Evolutionary conservation across 2,797 vertebrate species (phyloP), one percentile per base, ranked within the genome.

Genomic region (Leucoraja ocellata): DNA sequence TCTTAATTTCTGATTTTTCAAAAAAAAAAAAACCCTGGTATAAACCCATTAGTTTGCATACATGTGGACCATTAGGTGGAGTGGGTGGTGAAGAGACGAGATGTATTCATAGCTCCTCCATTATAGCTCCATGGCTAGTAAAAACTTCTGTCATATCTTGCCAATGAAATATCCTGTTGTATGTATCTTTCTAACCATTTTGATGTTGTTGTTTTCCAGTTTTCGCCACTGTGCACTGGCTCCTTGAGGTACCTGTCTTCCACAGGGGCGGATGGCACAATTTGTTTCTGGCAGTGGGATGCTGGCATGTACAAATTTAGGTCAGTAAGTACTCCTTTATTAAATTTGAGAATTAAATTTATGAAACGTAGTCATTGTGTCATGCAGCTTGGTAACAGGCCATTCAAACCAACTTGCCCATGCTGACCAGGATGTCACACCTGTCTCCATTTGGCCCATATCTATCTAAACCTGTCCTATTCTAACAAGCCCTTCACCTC

Each of bases 251-350:
- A 98, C 94, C 97, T 99, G 9, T 99, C 99, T 95, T 99, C 99
- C 95, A 99, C 98, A 32, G 98, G 98, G 94, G 99, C 98, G 73
- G 99, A 99, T 94, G 99, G 98, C 95, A 99, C 98, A 95, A 99
- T 99, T 97, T 99, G 99, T 95, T 99, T 99, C 97, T 99, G 99
- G 99, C 98, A 98, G 95, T 99, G 99, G 99, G 98, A 99, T 93
- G 98, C 98, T 94, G 97, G 98, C 94, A 99, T 98, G 23, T 98
- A 99, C 94, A 99, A 99, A 97, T 99, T 99, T 94, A 98, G 98
- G 98, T 99, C 95, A 98, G 97, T 97, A 95, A 54, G 92, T 95
- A 1, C 95, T 77, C 76, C 95, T 95, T 95, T 71, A 21, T 46
- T 46, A 46, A 46, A 46, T 71, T 76, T 77, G 68, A 73, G 46